Percentiles rank a stretch among this genome's conserved stretches.
Conservation (phyloP, 2,797 vertebrate species). For the Thalassophryne amazonica region DNA sequence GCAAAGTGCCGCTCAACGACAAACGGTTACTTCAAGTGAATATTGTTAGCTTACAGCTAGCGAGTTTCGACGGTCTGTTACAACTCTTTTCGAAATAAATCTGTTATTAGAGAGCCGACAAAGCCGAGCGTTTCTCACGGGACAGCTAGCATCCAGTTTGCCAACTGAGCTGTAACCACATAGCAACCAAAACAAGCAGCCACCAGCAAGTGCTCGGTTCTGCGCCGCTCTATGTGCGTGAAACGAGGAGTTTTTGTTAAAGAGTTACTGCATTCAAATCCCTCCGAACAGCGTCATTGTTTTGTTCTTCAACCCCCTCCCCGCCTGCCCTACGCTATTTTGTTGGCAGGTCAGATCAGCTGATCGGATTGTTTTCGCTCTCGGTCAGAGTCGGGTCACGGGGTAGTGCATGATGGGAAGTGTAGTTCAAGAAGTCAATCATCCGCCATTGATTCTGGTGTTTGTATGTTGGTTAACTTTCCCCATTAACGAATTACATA, state of each 20-base stretch:
- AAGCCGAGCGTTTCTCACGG: conserved; percentile 11
- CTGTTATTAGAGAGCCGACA: conserved; percentile 7
- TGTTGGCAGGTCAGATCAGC: conserved; percentile 84
- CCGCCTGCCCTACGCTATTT: conserved; percentile 66
- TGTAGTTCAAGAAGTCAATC: conserved; percentile 24
- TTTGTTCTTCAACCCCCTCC: conserved; percentile 74
- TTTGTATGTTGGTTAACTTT: no score
- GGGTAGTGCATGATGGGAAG: conserved; percentile 55
- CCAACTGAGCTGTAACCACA: conserved; percentile 59
- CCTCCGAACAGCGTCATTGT: conserved; percentile 71
- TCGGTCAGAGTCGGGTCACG: conserved; percentile 46
- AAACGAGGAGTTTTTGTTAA: conserved; percentile 26
- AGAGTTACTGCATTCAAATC: conserved; percentile 44
- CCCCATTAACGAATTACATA: no score
- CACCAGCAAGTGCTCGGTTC: conserved; percentile 23
- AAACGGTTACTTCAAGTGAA: conserved; percentile 22
- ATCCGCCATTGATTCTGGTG: no score
- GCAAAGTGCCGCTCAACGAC: conserved; percentile 24
- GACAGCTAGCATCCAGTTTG: conserved; percentile 58
- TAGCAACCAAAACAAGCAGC: conserved; percentile 63
- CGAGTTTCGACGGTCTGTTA: conserved; percentile 7
- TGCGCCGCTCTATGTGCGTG: conserved; percentile 3
- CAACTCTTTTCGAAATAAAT: conserved; percentile 15
- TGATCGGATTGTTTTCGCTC: conserved; percentile 83
- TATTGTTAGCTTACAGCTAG: conserved; percentile 8